These are phyloP conservation scores for Empis livida DNA, from an alignment of 2,888 invertebrate species.

Conservation along the genomic window DNA sequence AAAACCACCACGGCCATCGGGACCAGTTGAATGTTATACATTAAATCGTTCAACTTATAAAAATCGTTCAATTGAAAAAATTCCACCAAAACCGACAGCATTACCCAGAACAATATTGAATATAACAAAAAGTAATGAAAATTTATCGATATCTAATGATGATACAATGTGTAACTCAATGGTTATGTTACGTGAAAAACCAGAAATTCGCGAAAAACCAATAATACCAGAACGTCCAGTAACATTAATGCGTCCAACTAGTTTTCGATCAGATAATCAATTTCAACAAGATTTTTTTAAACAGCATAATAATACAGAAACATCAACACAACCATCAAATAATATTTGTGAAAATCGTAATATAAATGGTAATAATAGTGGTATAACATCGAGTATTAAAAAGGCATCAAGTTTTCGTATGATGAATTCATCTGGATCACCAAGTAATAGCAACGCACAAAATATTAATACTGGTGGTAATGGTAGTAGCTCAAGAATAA, in stretches of 20 bases:
- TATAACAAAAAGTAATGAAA: conserved; percentile 19
- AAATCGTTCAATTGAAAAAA: conserved; percentile 9
- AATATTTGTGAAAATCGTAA: not conserved
- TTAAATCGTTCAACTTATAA: conserved; percentile 16
- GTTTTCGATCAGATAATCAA: conserved; percentile 8
- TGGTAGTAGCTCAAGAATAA: not conserved
- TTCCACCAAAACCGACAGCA: conserved; percentile 36
- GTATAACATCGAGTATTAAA: conserved; percentile 6
- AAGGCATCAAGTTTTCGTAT: conserved; percentile 15
- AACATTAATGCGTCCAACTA: conserved; percentile 13
- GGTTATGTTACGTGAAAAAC: conserved; percentile 13
- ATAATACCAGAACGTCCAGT: conserved; percentile 65
- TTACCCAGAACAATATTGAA: conserved; percentile 36
- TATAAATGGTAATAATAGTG: not conserved
- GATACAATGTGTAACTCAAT: not conserved
- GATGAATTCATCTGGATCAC: conserved; percentile 5
- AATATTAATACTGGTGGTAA: conserved; percentile 4
- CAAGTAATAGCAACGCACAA: conserved; percentile 2
- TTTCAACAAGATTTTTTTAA: not conserved
- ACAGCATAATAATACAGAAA: no score
- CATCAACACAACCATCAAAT: not conserved
- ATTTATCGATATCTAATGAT: conserved; percentile 11
- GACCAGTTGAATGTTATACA: conserved; percentile 19
- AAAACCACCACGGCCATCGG: conserved; percentile 49
- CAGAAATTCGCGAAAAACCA: conserved; percentile 49